Evolutionary conservation across 2,888 invertebrate genomes (phyloP), one percentile per base, ranked within the genome.

Genomic region (Erebia epiphron): DNA sequence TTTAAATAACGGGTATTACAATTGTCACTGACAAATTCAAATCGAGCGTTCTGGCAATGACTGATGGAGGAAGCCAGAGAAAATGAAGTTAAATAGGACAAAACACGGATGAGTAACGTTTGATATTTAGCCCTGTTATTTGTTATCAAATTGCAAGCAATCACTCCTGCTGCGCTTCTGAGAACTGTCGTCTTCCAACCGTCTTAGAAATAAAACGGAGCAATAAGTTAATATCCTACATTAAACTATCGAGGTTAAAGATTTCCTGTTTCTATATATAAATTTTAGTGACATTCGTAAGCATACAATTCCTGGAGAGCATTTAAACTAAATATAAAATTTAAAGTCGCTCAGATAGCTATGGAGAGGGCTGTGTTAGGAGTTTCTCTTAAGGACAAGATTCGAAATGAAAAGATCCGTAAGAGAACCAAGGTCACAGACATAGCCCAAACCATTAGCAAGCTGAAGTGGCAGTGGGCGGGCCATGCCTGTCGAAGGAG

Each of bases 61-160:
- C 62, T 65, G 73, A 75, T 75, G 63, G 62, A 72, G 72, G 70
- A 72, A 76, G 75, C 60, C 63, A 65, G 68, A 73, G 69, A 69
- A 71, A 73, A 69, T 70, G 67, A 75, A 73, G 73, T 73, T 72
- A 75, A 75, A 73, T 73, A 69, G 74, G 70, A 70, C 71, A 70
- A 68, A 66, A 73, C 75, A 76, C 68, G 76, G 79, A 79, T 89
- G 90, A 89, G 83, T 88, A 86, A 89, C 83, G 82, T 80, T 80
- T 85, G 89, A 87, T 89, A 90, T 88, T 87, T 86, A 84, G 83
- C 78, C 79, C 77, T 78, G 82, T 80, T 74, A 83, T 83, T 83
- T 79, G 82, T 82, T 82, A 86, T 87, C 84, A 87, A 86, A 87
- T 83, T 79, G 82, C 76, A 52, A 73, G 73, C 74, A 67, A 74